These are phyloP conservation scores for Enteromius paludinosus DNA, from an alignment of 2,797 vertebrate species.

Conservation along the genomic window DNA sequence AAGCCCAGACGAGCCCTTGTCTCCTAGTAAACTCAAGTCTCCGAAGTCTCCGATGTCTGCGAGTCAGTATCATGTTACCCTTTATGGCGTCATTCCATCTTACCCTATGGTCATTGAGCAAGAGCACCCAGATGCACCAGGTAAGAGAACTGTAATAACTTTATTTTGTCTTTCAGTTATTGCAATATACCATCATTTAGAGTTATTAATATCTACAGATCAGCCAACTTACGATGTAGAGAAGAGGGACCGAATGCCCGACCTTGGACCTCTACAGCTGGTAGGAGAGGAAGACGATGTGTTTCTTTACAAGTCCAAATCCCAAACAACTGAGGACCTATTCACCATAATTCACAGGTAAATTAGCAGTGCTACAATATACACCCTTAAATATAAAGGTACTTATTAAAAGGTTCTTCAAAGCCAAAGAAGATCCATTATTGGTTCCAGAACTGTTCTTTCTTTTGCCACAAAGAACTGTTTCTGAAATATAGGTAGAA, in stretches of 20 bases:
- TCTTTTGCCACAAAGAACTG: not conserved
- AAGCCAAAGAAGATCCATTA: not conserved
- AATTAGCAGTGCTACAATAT: not conserved
- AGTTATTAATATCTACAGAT: slow-evolving; percentile 32
- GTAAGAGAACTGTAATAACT: slow-evolving; percentile 71
- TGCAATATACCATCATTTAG: not conserved
- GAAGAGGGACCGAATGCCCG: slow-evolving; percentile 46
- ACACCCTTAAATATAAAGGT: not conserved
- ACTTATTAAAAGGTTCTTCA: not conserved
- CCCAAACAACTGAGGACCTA: slow-evolving; percentile 85
- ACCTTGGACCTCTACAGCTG: slow-evolving; percentile 51
- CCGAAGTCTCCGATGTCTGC: slow-evolving; percentile 45
- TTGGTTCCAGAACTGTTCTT: not conserved
- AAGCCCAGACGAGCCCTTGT: slow-evolving; percentile 11
- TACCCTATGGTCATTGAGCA: slow-evolving; percentile 26
- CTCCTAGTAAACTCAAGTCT: slow-evolving; percentile 20
- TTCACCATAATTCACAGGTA: slow-evolving; percentile 90
- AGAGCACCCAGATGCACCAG: slow-evolving; percentile 62
- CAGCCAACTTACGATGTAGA: slow-evolving; percentile 36
- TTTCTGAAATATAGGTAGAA: too few relatives aligned
- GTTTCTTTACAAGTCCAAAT: slow-evolving; percentile 70
- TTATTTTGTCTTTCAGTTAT: not conserved
- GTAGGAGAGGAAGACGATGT: slow-evolving; percentile 79
- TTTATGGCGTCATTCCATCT: slow-evolving; percentile 53
- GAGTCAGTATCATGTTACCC: slow-evolving; percentile 56